These are phyloP conservation scores for Echinometra lucunter DNA, from an alignment of 53 echinoderm and acorn worm genomes.

Conservation along the genomic window DNA sequence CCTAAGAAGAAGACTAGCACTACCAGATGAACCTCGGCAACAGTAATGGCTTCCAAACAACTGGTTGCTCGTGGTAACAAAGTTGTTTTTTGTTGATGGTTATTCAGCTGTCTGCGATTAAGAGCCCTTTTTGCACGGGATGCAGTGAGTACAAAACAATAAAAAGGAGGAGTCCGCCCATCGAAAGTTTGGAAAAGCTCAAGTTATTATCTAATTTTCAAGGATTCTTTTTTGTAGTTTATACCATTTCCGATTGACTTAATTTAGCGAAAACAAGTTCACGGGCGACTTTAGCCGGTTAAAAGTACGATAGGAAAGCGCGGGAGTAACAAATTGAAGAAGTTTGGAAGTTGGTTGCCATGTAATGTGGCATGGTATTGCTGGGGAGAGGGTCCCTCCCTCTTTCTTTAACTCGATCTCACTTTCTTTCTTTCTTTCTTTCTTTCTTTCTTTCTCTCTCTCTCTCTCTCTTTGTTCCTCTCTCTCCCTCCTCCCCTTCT, in stretches of 20 bases:
- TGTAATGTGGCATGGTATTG: background rate
- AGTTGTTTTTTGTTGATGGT: slow-evolving; percentile 48
- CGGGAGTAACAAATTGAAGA: background rate
- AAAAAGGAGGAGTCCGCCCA: background rate
- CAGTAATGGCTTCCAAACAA: slow-evolving; percentile 10
- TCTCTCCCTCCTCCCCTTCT: background rate
- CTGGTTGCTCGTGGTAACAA: slow-evolving; percentile 46
- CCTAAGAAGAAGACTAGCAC: background rate
- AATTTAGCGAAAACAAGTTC: slow-evolving; percentile 37
- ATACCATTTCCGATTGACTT: background rate
- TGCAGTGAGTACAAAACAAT: background rate
- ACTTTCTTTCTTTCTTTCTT: background rate
- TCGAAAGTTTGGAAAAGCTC: slow-evolving; percentile 47
- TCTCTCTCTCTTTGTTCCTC: background rate
- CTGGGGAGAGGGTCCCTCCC: background rate
- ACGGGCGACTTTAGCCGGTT: background rate
- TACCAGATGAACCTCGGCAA: background rate
- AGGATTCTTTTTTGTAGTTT: background rate
- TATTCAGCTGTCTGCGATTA: background rate
- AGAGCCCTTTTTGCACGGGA: background rate
- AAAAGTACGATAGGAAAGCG: background rate
- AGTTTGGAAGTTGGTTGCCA: background rate
- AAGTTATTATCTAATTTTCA: slow-evolving; percentile 47
- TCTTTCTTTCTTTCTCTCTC: background rate
- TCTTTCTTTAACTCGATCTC: background rate